These are phyloP conservation scores for Adrianichthys oophorus DNA, from an alignment of 2,797 vertebrate species.

Conservation along the genomic window DNA sequence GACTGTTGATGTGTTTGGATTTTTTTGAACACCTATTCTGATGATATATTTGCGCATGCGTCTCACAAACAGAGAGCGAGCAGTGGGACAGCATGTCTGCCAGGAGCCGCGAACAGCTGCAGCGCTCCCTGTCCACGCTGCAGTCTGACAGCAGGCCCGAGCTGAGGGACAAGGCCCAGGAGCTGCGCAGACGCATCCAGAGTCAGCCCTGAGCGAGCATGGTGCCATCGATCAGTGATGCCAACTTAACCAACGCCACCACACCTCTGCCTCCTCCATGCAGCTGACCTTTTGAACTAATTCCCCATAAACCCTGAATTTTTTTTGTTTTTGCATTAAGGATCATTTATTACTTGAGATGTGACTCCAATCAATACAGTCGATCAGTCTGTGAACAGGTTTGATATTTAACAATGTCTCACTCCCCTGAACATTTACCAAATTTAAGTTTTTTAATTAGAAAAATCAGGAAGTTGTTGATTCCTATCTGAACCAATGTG, in stretches of 20 bases:
- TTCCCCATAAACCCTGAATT: too few relatives aligned
- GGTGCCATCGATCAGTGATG: constrained; percentile 6
- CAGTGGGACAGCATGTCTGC: constrained; percentile 89
- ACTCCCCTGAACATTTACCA: constrained; percentile 1
- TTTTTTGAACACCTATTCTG: not conserved
- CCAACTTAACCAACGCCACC: not conserved
- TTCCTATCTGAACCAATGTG: constrained; percentile 60
- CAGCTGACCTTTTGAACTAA: too few relatives aligned
- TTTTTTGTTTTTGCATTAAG: too few relatives aligned
- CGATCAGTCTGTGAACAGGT: too few relatives aligned
- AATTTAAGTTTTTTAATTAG: constrained; percentile 6
- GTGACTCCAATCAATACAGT: too few relatives aligned
- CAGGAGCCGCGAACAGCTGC: constrained; percentile 86
- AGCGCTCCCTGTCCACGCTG: constrained; percentile 88
- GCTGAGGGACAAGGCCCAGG: constrained; percentile 89
- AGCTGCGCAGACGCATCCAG: constrained; percentile 92
- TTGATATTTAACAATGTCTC: too few relatives aligned
- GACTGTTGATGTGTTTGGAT: not conserved
- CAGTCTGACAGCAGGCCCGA: constrained; percentile 91
- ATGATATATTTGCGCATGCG: not conserved
- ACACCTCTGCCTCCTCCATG: too few relatives aligned
- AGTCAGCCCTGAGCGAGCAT: constrained; percentile 82
- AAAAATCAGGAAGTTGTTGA: constrained; percentile 41
- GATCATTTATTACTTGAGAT: too few relatives aligned
- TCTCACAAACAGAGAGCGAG: constrained; percentile 79